Percentiles rank a stretch among this genome's conserved stretches.
Conservation (phyloP, 1,140 invertebrate genomes). For the Drosophila sturtevanti region DNA sequence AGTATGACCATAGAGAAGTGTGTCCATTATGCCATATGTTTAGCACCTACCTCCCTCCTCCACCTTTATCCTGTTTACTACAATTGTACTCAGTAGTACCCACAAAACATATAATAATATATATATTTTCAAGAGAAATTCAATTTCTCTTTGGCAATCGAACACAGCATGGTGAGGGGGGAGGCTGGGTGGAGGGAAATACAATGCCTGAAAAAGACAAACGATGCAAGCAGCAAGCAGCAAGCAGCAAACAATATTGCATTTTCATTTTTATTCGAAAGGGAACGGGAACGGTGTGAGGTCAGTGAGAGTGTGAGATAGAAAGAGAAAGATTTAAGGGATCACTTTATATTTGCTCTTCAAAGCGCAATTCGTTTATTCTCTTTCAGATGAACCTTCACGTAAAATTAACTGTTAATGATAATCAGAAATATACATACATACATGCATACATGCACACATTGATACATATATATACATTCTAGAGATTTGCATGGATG, state of each 20-base stretch:
- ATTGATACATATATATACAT: neutral
- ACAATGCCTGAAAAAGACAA: slow-evolving; percentile 44
- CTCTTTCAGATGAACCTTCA: no score
- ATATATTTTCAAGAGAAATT: slow-evolving; percentile 59
- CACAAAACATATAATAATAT: slow-evolving; percentile 1
- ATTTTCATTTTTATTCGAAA: slow-evolving; percentile 26
- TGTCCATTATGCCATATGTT: slow-evolving; percentile 54
- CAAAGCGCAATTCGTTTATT: no score
- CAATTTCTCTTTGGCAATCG: slow-evolving; percentile 62
- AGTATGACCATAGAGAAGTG: slow-evolving; percentile 25
- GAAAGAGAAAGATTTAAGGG: neutral
- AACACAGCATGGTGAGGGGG: slow-evolving; percentile 38
- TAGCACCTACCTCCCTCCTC: slow-evolving; percentile 36
- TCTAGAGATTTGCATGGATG: neutral
- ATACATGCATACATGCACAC: neutral
- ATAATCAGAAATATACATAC: neutral
- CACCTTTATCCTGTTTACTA: neutral
- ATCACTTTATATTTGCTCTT: slow-evolving; percentile 10
- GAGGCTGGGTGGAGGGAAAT: neutral
- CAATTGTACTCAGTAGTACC: neutral
- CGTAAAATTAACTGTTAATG: no score
- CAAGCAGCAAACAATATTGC: slow-evolving; percentile 43
- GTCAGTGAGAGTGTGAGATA: neutral
- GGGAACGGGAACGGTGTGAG: no score
- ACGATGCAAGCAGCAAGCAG: slow-evolving; percentile 51